These are phyloP conservation scores for Blastobasis lacticolella DNA, from an alignment of 2,888 invertebrate genomes.

Conservation along the genomic window DNA sequence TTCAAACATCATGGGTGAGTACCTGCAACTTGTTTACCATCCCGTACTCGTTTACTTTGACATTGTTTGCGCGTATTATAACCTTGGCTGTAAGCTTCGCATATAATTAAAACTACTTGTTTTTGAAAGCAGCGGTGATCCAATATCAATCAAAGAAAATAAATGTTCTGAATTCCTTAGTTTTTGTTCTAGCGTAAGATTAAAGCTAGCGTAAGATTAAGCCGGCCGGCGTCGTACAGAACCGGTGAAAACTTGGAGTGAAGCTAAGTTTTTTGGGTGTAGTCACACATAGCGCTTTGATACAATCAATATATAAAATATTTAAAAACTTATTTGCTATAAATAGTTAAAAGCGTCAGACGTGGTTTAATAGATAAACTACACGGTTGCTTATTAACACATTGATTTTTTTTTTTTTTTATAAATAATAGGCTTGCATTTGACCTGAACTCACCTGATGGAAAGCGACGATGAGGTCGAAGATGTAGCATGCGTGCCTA, in stretches of 20 bases:
- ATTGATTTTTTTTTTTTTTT: too few species aligned
- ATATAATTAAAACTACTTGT: conserved; percentile 4
- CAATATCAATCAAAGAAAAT: neutral
- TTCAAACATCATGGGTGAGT: conserved; percentile 61
- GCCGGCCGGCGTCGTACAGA: conserved; percentile 6
- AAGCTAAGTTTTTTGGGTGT: conserved; percentile 45
- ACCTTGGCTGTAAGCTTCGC: conserved; percentile 4
- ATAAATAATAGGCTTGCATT: too few species aligned
- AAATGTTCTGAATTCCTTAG: too few species aligned
- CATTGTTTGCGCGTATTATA: neutral
- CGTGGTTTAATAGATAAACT: too few species aligned
- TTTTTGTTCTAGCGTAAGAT: too few species aligned
- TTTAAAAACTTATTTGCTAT: too few species aligned
- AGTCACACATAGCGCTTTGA: conserved; percentile 33
- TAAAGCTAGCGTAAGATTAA: neutral
- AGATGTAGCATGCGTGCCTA: too few species aligned
- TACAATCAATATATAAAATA: conserved; percentile 22
- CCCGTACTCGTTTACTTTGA: neutral
- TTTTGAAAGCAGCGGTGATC: neutral
- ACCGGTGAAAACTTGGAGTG: conserved; percentile 51
- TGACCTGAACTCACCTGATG: too few species aligned
- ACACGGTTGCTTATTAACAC: too few species aligned
- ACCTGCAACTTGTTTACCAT: conserved; percentile 8
- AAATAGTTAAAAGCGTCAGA: too few species aligned
- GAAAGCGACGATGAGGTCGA: too few species aligned